Evolutionary conservation across 1,140 invertebrate species (phyloP).

Genomic region (Scaptomyza hsui): DNA sequence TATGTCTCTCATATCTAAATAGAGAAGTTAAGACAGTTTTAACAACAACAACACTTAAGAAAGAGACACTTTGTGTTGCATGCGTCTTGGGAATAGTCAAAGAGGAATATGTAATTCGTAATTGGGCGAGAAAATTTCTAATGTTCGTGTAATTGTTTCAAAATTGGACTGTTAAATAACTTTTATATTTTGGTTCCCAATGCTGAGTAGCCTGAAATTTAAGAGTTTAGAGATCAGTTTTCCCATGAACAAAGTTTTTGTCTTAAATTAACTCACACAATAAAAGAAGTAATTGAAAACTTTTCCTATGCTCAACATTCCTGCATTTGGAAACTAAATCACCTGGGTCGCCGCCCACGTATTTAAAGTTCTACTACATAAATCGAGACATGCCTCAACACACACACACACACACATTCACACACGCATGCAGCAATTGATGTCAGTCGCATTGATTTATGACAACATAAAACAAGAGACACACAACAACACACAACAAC

Average conservation of each 20-base stretch:
- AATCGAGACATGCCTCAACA: constrained; percentile 29
- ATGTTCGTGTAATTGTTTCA: constrained; percentile 38
- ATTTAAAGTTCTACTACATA: constrained; percentile 10
- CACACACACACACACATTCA: not conserved
- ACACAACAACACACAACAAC: constrained; percentile 7
- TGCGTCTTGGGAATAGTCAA: constrained; percentile 33
- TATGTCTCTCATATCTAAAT: constrained; percentile 17
- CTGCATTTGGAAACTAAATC: constrained; percentile 2
- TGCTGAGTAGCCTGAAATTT: not conserved
- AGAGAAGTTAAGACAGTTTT: constrained; percentile 8
- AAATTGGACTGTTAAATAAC: constrained; percentile 34
- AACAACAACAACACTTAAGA: constrained; percentile 2
- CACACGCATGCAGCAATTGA: constrained; percentile 22
- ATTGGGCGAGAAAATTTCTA: constrained; percentile 1
- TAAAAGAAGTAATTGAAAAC: not conserved
- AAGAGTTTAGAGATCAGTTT: too few species aligned
- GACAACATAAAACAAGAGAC: constrained; percentile 39
- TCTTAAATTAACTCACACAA: not conserved
- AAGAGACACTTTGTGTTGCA: constrained; percentile 9
- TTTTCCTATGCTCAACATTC: not conserved
- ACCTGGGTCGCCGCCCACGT: constrained; percentile 11
- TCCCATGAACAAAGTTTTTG: not conserved
- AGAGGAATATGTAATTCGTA: constrained; percentile 11
- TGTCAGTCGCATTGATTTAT: constrained; percentile 51
- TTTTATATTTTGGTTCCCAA: constrained; percentile 6